phyloP scores from a whole-genome alignment of 1,140 invertebrate species.

The Drosophila pseudoananassae region DNA sequence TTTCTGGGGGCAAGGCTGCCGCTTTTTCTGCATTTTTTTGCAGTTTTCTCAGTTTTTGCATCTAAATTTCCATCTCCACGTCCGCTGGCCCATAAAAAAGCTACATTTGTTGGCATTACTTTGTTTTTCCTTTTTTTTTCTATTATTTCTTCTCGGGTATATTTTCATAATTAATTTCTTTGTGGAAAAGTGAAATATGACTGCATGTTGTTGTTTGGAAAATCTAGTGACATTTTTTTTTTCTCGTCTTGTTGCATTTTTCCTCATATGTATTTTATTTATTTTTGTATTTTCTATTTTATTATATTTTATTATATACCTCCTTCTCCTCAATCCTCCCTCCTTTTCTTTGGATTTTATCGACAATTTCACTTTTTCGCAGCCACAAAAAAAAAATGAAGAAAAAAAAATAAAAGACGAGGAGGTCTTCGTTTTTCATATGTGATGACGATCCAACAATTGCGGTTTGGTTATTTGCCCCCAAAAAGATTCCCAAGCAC shows the following conservation, averaged over 20 bases:
- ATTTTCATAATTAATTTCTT: conserved; percentile 66
- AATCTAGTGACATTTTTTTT: conserved; percentile 59
- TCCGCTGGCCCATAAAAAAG: conserved; percentile 10
- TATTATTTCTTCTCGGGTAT: conserved; percentile 24
- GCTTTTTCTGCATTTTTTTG: not conserved
- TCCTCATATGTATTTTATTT: conserved; percentile 11
- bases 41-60: not conserved
- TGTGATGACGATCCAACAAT: conserved; percentile 22
- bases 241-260: conserved; percentile 34
- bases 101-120: conserved; percentile 29
- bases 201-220: conserved; percentile 40
- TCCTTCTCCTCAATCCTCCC: not conserved
- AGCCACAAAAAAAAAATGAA: conserved; percentile 36
- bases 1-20: conserved; percentile 12
- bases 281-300: conserved; percentile 7
- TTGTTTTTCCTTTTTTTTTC: conserved; percentile 1
- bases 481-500: conserved; percentile 73
- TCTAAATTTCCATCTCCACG: conserved; percentile 6
- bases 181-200: conserved; percentile 55
- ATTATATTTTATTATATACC: conserved; percentile 1
- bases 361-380: conserved; percentile 78
- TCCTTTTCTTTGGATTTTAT: conserved; percentile 44
- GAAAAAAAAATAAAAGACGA: conserved; percentile 17
- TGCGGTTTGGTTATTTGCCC: conserved; percentile 50
- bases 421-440: conserved; percentile 24